Percentiles rank a stretch among this genome's conserved stretches.
phyloP scores from a whole-genome alignment of 2,888 invertebrate species.

The Cerceris rybyensis region DNA sequence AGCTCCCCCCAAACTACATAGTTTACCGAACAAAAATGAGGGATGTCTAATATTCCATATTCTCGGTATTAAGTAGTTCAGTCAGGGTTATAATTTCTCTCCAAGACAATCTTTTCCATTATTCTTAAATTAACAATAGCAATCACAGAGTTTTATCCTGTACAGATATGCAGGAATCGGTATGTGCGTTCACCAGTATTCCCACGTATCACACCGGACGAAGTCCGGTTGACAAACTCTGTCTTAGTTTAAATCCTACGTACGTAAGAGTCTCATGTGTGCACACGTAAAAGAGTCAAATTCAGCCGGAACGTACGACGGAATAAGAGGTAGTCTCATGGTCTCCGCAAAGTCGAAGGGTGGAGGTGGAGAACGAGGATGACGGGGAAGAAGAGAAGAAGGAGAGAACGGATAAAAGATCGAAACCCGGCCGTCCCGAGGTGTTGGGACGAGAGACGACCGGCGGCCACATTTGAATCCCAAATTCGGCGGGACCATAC shows the following conservation, averaged over 20 bases:
- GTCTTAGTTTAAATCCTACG: constrained; percentile 15
- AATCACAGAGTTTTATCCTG: background rate
- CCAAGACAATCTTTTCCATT: too few relatives aligned
- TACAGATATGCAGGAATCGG: background rate
- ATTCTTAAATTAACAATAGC: too few relatives aligned
- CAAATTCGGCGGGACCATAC: constrained; percentile 58
- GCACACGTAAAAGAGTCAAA: background rate
- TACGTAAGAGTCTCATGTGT: background rate
- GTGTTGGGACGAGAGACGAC: constrained; percentile 60
- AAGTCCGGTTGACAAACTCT: constrained; percentile 36
- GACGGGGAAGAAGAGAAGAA: background rate
- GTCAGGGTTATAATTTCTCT: too few relatives aligned
- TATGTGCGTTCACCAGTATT: background rate
- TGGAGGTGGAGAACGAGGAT: constrained; percentile 13
- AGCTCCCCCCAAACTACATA: too few relatives aligned
- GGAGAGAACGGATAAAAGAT: constrained; percentile 38
- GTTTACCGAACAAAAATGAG: too few relatives aligned
- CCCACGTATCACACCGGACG: background rate
- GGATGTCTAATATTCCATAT: too few relatives aligned
- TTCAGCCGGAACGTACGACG: constrained; percentile 23
- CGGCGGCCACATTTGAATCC: constrained; percentile 61
- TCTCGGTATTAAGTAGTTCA: too few relatives aligned
- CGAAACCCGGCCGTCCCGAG: constrained; percentile 53
- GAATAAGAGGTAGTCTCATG: constrained; percentile 39
- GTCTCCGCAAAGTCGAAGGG: constrained; percentile 30